A percentile compares a stretch with the other conserved stretches of the same genome.
Evolutionary conservation across 2,888 invertebrate genomes (phyloP).

Genomic region (Archaeoteleia sp.): DNA sequence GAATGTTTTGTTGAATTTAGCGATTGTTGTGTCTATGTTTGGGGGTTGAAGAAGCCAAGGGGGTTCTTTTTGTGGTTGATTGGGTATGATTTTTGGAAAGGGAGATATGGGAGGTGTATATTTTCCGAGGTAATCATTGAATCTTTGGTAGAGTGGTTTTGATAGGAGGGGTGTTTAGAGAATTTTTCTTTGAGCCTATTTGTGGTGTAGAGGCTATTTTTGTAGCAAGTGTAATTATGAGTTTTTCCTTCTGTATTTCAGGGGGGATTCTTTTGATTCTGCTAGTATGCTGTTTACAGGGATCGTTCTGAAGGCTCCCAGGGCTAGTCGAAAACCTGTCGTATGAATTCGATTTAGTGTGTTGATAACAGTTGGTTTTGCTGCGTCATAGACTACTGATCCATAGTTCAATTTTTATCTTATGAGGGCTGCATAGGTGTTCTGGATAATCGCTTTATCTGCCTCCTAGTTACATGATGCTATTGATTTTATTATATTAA

Average conservation of each 20-base stretch:
- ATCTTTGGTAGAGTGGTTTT: not conserved
- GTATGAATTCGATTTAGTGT: slow-evolving; percentile 19
- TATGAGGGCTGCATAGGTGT: slow-evolving; percentile 7
- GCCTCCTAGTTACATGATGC: slow-evolving; percentile 18
- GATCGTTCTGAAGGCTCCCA: slow-evolving; percentile 23
- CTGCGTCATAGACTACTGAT: slow-evolving; percentile 16
- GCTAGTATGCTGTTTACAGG: slow-evolving; percentile 10
- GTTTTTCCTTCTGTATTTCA: slow-evolving; percentile 3
- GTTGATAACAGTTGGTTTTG: slow-evolving; percentile 10
- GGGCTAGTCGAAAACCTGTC: slow-evolving; percentile 10
- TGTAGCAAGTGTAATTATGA: not conserved
- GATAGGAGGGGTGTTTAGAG: not conserved
- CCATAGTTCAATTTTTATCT: slow-evolving; percentile 14
- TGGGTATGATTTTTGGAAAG: not conserved
- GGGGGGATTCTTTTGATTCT: slow-evolving; percentile 2
- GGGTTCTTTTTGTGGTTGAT: not conserved
- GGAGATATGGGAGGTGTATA: not conserved
- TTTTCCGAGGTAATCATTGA: not conserved
- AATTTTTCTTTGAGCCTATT: no score
- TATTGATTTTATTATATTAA: slow-evolving; percentile 27
- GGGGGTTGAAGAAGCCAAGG: not conserved
- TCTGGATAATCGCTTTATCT: not conserved
- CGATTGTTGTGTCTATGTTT: not conserved
- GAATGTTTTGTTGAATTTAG: not conserved
- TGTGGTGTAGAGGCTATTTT: slow-evolving; percentile 8